Conservation (phyloP, 2,797 vertebrate species). For the Pogonophryne albipinna region DNA sequence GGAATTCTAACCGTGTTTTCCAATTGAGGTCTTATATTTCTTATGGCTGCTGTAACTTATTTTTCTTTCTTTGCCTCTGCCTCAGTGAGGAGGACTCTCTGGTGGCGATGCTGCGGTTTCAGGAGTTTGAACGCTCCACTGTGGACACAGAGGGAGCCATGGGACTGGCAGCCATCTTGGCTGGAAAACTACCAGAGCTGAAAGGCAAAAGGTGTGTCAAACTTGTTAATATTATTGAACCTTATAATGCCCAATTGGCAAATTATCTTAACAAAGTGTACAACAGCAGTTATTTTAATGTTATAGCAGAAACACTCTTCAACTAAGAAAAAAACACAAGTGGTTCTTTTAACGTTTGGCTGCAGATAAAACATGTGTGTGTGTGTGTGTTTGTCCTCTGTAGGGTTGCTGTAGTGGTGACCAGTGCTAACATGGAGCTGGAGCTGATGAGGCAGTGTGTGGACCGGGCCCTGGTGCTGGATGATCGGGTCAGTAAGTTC, state of each 20-base stretch:
- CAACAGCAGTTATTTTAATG: neutral
- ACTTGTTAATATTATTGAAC: slow-evolving; percentile 1
- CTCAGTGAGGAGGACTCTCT: slow-evolving; percentile 87
- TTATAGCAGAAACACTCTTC: neutral
- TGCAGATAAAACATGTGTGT: slow-evolving; percentile 30
- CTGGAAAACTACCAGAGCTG: slow-evolving; percentile 89
- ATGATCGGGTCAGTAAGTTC: slow-evolving; percentile 89
- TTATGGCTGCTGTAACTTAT: neutral
- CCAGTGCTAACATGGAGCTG: slow-evolving; percentile 91
- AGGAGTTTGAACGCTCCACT: slow-evolving; percentile 90
- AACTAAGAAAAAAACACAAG: too few species aligned
- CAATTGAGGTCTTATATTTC: neutral
- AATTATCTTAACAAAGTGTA: neutral
- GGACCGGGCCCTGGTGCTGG: slow-evolving; percentile 89
- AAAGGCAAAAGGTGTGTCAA: slow-evolving; percentile 89
- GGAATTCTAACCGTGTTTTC: neutral
- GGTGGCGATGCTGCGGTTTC: slow-evolving; percentile 90
- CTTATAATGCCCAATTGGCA: neutral
- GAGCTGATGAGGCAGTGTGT: slow-evolving; percentile 89
- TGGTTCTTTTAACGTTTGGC: slow-evolving; percentile 11
- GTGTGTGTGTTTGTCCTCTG: slow-evolving; percentile 31
- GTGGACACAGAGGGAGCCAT: slow-evolving; percentile 92
- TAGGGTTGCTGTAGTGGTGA: slow-evolving; percentile 90
- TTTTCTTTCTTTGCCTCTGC: slow-evolving; percentile 17
- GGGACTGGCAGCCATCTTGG: slow-evolving; percentile 89